Evolutionary conservation across 1,140 invertebrate genomes (phyloP).

Genomic region (Drosophila sproati): DNA sequence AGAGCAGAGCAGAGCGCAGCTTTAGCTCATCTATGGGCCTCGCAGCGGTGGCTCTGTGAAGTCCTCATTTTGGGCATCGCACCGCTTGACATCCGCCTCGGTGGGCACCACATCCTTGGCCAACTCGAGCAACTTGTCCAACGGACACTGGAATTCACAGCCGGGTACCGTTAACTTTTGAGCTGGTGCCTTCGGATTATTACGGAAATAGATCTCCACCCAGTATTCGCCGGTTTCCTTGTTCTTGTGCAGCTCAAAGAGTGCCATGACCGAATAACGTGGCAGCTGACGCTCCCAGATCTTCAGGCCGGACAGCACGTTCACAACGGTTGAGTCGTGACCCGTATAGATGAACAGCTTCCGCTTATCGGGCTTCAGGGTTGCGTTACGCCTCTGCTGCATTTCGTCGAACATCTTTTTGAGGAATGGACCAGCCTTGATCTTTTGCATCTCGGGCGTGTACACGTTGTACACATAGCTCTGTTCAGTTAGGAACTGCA

Average conservation of each 20-base stretch:
- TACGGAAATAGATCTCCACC: conserved; percentile 87
- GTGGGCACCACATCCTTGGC: conserved; percentile 86
- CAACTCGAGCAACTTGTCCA: conserved; percentile 86
- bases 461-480: conserved; percentile 87
- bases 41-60: conserved; percentile 85
- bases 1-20: background rate
- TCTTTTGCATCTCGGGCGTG: conserved; percentile 86
- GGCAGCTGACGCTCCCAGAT: conserved; percentile 90
- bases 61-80: conserved; percentile 85
- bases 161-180: conserved; percentile 87
- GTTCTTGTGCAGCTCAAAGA: conserved; percentile 90
- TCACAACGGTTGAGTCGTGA: conserved; percentile 91
- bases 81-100: conserved; percentile 86
- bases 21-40: conserved; percentile 80
- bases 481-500: conserved; percentile 86
- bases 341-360: conserved; percentile 90
- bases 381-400: conserved; percentile 85
- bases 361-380: conserved; percentile 84
- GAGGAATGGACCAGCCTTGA: conserved; percentile 87
- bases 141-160: conserved; percentile 87
- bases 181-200: conserved; percentile 86
- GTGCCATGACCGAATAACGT: conserved; percentile 88
- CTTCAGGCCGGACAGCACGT: conserved; percentile 88
- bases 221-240: conserved; percentile 84
- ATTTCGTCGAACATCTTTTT: conserved; percentile 88